phyloP scores from a whole-genome alignment of 2,797 vertebrate genomes.

The Spondyliosoma cantharus region DNA sequence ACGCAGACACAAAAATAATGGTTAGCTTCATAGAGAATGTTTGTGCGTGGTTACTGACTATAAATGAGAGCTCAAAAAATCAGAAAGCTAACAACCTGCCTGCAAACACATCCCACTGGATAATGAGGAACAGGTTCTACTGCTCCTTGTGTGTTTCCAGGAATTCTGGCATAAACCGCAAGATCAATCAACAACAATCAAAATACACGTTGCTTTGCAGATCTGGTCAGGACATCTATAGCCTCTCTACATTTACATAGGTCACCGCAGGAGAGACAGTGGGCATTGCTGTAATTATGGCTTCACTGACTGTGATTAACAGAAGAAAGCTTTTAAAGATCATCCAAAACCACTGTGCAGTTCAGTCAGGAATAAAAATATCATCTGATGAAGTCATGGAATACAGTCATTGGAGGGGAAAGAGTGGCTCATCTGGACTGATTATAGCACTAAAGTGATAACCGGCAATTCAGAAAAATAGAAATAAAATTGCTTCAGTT shows the following conservation, averaged over 20 bases:
- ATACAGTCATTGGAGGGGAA: constrained; percentile 8
- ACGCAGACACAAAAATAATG: not conserved
- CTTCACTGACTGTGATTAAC: constrained; percentile 60
- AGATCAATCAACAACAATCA: constrained; percentile 30
- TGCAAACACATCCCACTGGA: constrained; percentile 21
- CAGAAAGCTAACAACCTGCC: not conserved
- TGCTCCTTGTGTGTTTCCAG: constrained; percentile 23
- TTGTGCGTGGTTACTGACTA: not conserved
- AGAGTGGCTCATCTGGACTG: constrained; percentile 12
- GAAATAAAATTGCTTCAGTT: constrained; percentile 18
- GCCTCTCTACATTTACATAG: not conserved
- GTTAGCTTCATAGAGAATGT: constrained; percentile 9
- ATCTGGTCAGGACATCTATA: constrained; percentile 23
- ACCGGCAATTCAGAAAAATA: constrained; percentile 35
- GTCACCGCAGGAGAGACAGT: constrained; percentile 35
- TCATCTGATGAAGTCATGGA: constrained; percentile 22
- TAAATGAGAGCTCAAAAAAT: constrained; percentile 17
- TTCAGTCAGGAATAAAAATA: constrained; percentile 23
- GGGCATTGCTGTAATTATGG: constrained; percentile 55
- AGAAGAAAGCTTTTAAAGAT: constrained; percentile 54
- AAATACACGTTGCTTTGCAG: not conserved
- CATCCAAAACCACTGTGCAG: constrained; percentile 34
- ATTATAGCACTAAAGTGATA: constrained; percentile 20
- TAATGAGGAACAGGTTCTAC: constrained; percentile 36
- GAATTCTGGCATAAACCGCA: constrained; percentile 35